Evolutionary conservation across 2,797 vertebrate species (phyloP).

Genomic region (Oophaga sylvatica): DNA sequence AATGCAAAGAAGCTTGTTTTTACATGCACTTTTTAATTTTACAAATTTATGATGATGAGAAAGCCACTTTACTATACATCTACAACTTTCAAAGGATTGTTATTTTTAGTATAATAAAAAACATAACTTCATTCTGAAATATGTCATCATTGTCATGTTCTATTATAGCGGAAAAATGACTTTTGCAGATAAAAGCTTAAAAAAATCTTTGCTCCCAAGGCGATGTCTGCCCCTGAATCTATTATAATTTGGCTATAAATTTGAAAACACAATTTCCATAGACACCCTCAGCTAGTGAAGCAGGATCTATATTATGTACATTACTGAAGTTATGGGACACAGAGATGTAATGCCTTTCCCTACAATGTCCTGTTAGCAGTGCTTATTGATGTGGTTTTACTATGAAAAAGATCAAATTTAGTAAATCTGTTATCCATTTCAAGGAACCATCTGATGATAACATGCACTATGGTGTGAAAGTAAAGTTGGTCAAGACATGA

Average conservation of each 20-base stretch:
- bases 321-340: background rate
- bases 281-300: background rate
- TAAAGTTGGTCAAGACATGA: too few species aligned
- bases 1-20: too few species aligned
- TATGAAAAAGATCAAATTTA: background rate
- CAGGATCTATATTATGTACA: background rate
- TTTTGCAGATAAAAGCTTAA: too few species aligned
- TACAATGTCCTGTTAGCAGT: background rate
- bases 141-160: background rate
- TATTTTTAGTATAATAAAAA: too few species aligned
- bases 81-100: too few species aligned
- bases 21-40: too few species aligned
- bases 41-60: too few species aligned
- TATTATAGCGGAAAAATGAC: background rate
- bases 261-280: conserved; percentile 1
- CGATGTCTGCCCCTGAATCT: background rate
- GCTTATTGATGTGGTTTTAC: background rate
- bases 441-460: background rate
- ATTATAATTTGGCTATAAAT: background rate
- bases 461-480: background rate
- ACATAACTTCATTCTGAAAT: too few species aligned
- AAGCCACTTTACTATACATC: too few species aligned
- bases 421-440: background rate
- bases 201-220: too few species aligned
- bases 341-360: too few species aligned